These are phyloP conservation scores for Schizotus pectinicornis DNA, from an alignment of 2,888 invertebrate genomes.

Conservation along the genomic window DNA sequence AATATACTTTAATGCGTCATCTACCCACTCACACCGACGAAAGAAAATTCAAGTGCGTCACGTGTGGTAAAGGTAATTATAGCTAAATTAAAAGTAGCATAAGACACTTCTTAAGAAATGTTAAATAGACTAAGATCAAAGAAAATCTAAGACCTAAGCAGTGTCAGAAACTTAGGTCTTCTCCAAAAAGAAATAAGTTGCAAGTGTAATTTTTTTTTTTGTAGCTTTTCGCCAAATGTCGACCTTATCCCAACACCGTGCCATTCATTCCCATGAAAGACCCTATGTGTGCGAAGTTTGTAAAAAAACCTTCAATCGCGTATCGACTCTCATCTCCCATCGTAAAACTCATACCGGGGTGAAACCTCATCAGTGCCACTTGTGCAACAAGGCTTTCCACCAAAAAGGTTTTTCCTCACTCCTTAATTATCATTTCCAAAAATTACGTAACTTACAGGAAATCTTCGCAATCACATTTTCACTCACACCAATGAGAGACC, in stretches of 20 bases:
- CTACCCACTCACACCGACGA: constrained; percentile 79
- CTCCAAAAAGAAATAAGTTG: too few species aligned
- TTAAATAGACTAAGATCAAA: background rate
- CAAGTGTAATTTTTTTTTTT: background rate
- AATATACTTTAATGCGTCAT: constrained; percentile 78
- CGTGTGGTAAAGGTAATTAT: constrained; percentile 69
- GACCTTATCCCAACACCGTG: constrained; percentile 76
- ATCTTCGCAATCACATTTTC: constrained; percentile 76
- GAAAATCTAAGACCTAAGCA: background rate
- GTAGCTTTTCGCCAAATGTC: constrained; percentile 74
- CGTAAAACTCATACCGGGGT: constrained; percentile 77
- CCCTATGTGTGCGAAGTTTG: constrained; percentile 78
- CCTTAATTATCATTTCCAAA: background rate
- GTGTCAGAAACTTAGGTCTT: too few species aligned
- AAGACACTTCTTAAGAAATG: background rate
- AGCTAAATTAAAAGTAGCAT: too few species aligned
- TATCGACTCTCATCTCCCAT: constrained; percentile 81
- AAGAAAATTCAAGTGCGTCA: constrained; percentile 75
- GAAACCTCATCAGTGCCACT: constrained; percentile 75
- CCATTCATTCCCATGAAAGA: constrained; percentile 78
- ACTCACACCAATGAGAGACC: constrained; percentile 81
- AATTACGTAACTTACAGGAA: constrained; percentile 60
- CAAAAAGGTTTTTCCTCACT: constrained; percentile 70
- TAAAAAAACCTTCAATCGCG: constrained; percentile 78
- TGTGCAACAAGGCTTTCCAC: constrained; percentile 80